Base-by-base conservation (phyloP, 2,113 vertebrate genomes). In the Lucifuga dentata region DNA sequence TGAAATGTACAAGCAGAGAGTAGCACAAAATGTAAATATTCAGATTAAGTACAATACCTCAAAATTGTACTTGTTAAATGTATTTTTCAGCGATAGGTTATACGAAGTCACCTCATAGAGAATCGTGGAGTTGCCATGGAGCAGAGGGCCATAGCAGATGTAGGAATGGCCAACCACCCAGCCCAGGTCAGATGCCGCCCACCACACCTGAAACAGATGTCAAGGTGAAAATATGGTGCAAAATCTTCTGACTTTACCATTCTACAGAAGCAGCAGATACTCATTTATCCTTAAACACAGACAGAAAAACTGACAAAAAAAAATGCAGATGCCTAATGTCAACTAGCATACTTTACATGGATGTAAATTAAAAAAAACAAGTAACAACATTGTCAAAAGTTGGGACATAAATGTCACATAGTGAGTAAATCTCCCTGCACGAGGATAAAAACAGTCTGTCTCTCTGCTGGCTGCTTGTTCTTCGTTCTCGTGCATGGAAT, bases 131-230 rank as follows among this genome's bases (percentile, higher is more conserved):
- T 96, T 99, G 0, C 97, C 96, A 48, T 98, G 96, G 19, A 99
- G 92, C 49, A 99, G 94, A 51, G 98, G 98, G 43, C 80, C 97
- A 11, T 98, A 99, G 84, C 97, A 99, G 85, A 99, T 96, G 45
- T 99, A 99, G 0, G 98, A 99, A 89, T 99, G 97, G 16, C 97
- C 98, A 1, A 99, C 98, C 39, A 99, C 98, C 98, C 98, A 99
- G 75, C 98, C 98, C 63, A 99, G 91, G 81, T 99, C 97, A 58
- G 97, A 99, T 19, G 96, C 97, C 48, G 97, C 96, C 97, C 97
- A 98, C 98, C 98, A 99, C 16, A 98, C 95, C 98, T 99, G 89
- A 73, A 89, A 86, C 40, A 50, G 24, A 80, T 76, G 8, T 57
- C 33, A 76, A 77, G 23, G 26, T 10, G 0, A 71, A 53, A 8